Evolutionary conservation across 2,113 vertebrate genomes (phyloP), one percentile per base, ranked within the genome.

Genomic region (Heterochromis multidens): DNA sequence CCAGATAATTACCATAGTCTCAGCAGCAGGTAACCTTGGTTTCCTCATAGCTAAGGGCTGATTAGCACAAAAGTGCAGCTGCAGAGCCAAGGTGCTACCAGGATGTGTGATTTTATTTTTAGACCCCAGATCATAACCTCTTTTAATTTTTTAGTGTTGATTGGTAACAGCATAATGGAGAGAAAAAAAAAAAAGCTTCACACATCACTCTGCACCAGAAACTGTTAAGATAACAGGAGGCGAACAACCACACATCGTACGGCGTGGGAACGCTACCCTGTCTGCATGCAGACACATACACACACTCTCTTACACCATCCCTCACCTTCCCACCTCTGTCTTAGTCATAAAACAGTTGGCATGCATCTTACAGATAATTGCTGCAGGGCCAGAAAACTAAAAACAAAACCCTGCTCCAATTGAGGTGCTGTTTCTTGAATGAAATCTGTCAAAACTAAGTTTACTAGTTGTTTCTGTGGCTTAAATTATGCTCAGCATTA

Each of bases 1-100:
- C 85, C 85, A 77, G 80, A 63, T 92, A 90, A 94, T 93, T 90
- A 88, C 12, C 89, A 78, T 56, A 52, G 86, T 84, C 74, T 87
- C 54, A 86, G 83, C 89, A 88, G 92, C 88, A 93, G 93, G 91
- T 93, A 90, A 91, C 93, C 92, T 91, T 90, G 93, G 80, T 92
- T 91, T 88, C 89, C 52, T 90, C 78, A 13, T 77, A 80, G 84
- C 90, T 59, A 8, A 37, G 43, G 86, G 92, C 92, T 93, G 84
- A 92, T 94, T 92, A 91, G 83, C 89, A 89, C 86, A 23, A 79
- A 86, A 86, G 85, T 89, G 84, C 89, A 89, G 87, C 89, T 92
- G 88, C 88, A 46, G 83, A 85, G 83, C 72, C 78, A 79, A 80
- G 16, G 19, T 31, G 87, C 76, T 62, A 85, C 87, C 80, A 84